Percentiles rank a stretch among this genome's conserved stretches.
These are phyloP conservation scores for Drosophila siamana DNA, from an alignment of 2,888 invertebrate genomes.

Conservation along the genomic window DNA sequence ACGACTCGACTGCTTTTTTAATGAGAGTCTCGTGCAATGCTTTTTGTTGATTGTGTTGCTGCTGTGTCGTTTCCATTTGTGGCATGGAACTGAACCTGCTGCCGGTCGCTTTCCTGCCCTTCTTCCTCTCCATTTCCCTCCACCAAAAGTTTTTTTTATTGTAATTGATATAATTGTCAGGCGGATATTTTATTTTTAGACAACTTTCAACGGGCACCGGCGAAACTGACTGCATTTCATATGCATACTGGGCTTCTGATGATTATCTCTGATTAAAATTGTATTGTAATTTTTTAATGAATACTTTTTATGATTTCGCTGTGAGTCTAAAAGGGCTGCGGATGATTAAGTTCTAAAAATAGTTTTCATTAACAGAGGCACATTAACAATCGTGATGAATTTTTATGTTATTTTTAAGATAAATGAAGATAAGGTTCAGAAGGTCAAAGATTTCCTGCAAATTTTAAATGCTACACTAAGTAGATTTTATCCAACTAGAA, in stretches of 20 bases:
- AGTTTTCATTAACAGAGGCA: neutral
- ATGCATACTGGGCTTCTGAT: slow-evolving; percentile 43
- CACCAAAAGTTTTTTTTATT: slow-evolving; percentile 18
- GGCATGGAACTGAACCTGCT: slow-evolving; percentile 42
- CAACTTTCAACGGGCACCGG: slow-evolving; percentile 43
- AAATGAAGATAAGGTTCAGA: too few relatives aligned
- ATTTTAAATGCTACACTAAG: too few relatives aligned
- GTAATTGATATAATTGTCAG: slow-evolving; percentile 78
- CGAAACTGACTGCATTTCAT: slow-evolving; percentile 55
- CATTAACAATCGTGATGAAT: too few relatives aligned
- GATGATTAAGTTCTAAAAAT: neutral
- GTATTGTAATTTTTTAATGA: slow-evolving; percentile 29
- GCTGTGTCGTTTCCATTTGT: slow-evolving; percentile 32
- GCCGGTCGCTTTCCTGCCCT: neutral
- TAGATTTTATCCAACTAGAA: too few relatives aligned
- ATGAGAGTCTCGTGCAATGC: slow-evolving; percentile 76
- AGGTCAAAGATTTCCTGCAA: too few relatives aligned
- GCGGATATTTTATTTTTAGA: slow-evolving; percentile 74
- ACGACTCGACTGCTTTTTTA: slow-evolving; percentile 53
- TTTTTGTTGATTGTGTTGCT: slow-evolving; percentile 30
- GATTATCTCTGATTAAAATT: slow-evolving; percentile 47
- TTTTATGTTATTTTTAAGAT: too few relatives aligned
- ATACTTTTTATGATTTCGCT: slow-evolving; percentile 2
- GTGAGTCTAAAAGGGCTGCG: neutral
- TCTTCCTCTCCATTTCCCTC: neutral